phyloP scores from a whole-genome alignment of 2,888 invertebrate genomes.

The Amphipoea oculea region DNA sequence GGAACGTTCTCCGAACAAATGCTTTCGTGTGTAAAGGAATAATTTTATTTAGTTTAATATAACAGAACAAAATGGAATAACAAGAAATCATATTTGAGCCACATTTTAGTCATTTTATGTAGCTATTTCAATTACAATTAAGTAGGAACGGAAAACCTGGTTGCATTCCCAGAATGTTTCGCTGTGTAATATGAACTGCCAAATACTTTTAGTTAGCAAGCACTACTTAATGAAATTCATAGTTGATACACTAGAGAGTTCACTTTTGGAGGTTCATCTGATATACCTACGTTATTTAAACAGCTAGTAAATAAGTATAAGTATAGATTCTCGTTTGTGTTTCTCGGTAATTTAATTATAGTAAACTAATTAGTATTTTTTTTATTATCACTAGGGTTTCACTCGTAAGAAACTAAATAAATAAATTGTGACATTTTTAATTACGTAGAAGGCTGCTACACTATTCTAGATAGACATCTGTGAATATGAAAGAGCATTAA shows the following conservation, averaged over 20 bases:
- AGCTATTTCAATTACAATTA: constrained; percentile 36
- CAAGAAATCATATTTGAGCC: constrained; percentile 20
- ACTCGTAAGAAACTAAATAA: too few relatives aligned
- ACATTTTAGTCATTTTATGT: constrained; percentile 26
- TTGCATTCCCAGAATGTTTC: constrained; percentile 21
- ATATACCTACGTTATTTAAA: background rate
- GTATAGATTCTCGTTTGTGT: background rate
- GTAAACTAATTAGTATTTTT: background rate
- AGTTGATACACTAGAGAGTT: background rate
- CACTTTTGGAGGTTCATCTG: background rate
- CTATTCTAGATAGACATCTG: background rate
- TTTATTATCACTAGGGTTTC: background rate
- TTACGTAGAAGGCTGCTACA: background rate
- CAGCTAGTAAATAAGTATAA: background rate
- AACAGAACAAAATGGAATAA: constrained; percentile 33
- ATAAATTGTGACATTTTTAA: too few relatives aligned
- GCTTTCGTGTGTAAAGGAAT: constrained; percentile 29
- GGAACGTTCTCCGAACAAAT: constrained; percentile 37
- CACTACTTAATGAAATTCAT: background rate
- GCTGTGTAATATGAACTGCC: constrained; percentile 8
- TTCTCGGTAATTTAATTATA: background rate
- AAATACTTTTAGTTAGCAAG: constrained; percentile 20
- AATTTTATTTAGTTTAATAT: constrained; percentile 37
- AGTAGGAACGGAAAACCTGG: constrained; percentile 1
- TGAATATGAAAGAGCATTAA: background rate